These are phyloP conservation scores for Ramphastos sulfuratus DNA, from an alignment of 2,113 vertebrate species.

Conservation along the genomic window DNA sequence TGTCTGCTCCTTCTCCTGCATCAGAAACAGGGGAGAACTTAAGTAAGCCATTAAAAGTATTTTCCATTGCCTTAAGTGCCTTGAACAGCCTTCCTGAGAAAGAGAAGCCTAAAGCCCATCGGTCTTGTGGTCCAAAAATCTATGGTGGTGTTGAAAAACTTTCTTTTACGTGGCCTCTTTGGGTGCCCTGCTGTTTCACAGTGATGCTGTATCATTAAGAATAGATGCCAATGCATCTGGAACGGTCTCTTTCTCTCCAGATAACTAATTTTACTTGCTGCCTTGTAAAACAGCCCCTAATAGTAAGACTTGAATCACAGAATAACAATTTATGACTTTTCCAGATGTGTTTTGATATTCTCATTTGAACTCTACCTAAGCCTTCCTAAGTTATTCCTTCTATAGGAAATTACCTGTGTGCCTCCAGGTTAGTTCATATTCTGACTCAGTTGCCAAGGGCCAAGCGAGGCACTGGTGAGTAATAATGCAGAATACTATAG, in stretches of 20 bases:
- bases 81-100: not conserved
- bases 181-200: not conserved
- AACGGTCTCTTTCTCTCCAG: not conserved
- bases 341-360: not conserved
- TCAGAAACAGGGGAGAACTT: not conserved
- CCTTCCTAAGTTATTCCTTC: not conserved
- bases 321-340: not conserved
- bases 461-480: not conserved
- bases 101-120: not conserved
- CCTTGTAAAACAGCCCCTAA: not conserved
- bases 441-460: not conserved
- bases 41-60: not conserved
- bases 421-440: not conserved
- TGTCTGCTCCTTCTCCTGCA: not conserved
- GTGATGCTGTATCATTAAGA: fast-evolving
- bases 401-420: not conserved
- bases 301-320: not conserved
- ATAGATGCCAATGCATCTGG: not conserved
- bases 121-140: not conserved
- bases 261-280: not conserved
- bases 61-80: not conserved
- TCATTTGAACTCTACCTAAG: not conserved
- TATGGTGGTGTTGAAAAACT: not conserved
- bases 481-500: not conserved
- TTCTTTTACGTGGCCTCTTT: not conserved